These are phyloP conservation scores for Deilephila porcellus DNA, from an alignment of 2,888 invertebrate genomes.

Conservation along the genomic window DNA sequence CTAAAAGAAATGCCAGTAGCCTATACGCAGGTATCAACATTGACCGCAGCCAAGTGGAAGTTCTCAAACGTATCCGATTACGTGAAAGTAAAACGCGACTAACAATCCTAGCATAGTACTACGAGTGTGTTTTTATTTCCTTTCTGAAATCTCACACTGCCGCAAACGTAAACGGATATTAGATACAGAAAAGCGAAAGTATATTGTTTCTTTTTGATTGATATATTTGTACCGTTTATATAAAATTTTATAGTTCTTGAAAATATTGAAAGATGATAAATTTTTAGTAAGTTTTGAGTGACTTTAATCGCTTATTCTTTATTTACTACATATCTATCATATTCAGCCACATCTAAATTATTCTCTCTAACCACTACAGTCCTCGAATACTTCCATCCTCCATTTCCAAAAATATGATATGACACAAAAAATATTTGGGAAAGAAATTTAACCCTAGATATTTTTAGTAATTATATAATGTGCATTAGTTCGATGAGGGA, in stretches of 20 bases:
- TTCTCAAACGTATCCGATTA: constrained; percentile 53
- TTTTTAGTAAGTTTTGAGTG: background rate
- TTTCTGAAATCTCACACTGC: constrained; percentile 24
- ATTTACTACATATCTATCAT: too few species aligned
- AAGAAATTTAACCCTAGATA: too few species aligned
- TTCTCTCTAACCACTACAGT: too few species aligned
- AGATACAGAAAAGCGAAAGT: constrained; percentile 43
- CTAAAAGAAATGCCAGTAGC: background rate
- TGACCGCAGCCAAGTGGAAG: constrained; percentile 47
- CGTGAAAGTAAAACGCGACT: constrained; percentile 47
- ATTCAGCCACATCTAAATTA: too few species aligned
- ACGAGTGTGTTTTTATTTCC: constrained; percentile 38
- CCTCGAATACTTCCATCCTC: too few species aligned
- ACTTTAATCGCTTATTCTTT: too few species aligned
- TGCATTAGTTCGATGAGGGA: background rate
- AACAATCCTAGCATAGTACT: constrained; percentile 50
- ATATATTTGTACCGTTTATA: background rate
- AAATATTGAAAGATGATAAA: background rate
- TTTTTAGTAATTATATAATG: too few species aligned
- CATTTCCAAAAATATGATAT: too few species aligned
- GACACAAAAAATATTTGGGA: too few species aligned
- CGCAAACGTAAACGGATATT: constrained; percentile 31
- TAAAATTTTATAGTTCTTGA: background rate
- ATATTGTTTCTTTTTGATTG: constrained; percentile 4
- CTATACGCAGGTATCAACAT: constrained; percentile 26